Evolutionary conservation across 2,113 vertebrate species (phyloP).

Genomic region (Hippocampus barbouri): DNA sequence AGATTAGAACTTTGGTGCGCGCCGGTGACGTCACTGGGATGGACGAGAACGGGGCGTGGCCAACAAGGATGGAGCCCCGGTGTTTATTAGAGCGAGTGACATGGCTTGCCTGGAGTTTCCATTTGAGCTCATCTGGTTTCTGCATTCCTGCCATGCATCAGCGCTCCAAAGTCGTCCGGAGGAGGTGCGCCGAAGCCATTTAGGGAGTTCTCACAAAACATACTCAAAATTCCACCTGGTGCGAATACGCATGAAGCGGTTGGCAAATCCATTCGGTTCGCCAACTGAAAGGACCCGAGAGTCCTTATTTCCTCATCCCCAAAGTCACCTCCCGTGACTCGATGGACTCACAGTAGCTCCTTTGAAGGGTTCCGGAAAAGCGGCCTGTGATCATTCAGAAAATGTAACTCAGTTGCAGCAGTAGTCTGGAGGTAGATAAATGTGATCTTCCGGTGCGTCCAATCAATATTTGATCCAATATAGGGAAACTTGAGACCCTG

Average conservation of each 20-base stretch:
- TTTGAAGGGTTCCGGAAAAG: not conserved
- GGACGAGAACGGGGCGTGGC: conserved; percentile 43
- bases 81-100: conserved; percentile 57
- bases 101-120: conserved; percentile 67
- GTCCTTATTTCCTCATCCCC: not conserved
- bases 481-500: not conserved
- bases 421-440: conserved; percentile 9
- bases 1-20: conserved; percentile 67
- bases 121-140: conserved; percentile 72
- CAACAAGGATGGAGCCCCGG: conserved; percentile 14
- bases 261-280: not conserved
- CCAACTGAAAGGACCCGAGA: not conserved
- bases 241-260: not conserved
- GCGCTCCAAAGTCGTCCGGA: conserved; percentile 47
- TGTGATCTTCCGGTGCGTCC: conserved; percentile 7
- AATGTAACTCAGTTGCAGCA: conserved; percentile 16
- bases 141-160: conserved; percentile 64
- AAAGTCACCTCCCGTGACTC: conserved; percentile 17
- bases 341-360: conserved; percentile 12
- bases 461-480: conserved; percentile 6
- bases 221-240: not conserved
- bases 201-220: conserved; percentile 24
- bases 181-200: conserved; percentile 16
- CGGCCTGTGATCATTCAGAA: conserved; percentile 2
- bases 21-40: conserved; percentile 53